Base-by-base conservation (phyloP, 2,797 vertebrate species). In the Macropus fuliginosus region DNA sequence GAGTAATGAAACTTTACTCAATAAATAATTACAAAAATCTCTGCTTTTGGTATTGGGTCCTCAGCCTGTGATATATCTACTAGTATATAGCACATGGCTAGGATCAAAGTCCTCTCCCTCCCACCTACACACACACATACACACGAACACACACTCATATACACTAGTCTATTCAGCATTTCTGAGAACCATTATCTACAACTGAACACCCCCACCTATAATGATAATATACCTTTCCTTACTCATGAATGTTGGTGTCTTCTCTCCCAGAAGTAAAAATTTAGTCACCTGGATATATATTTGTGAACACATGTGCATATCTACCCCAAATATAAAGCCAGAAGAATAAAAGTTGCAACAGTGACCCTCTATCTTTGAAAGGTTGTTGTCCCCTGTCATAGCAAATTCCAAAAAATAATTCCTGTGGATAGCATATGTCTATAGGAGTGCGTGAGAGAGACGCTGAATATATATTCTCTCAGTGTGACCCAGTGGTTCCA, bases 381-480 rank as follows among this genome's bases (percentile, higher is more conserved):
- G 94, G 66, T 62, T 74, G 29, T 57, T 93, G 90, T 50, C 55
- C 92, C 56, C 89, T 56, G 13, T 90, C 54, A 59, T 91, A 89
- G 10, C 55, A 91, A 56, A 21, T 91, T 50, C 57, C 40, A 52
- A 92, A 94, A 92, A 91, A 46, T 91, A 91, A 31, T 28, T 12
- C 59, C 54, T 87, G 56, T 50, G 55, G n/a, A 57, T 91, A 62
- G 52, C 27, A 18, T 62, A 40, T 95, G 66, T 90, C 95, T 94
- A 87, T 3, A 92, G 59, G 56, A 66, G 91, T 52, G 94, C 2
- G 0, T 31, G 50, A 94, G 18, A 74, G 81, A 54, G 57, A 55
- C 56, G 34, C 57, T 74, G 55, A 55, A 55, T 50, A 55, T 52
- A 5, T 91, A 55, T 93, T 91, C 54, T 62, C 66, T 40, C 90